Conservation (phyloP, 2,113 vertebrate species). For the Donacobius atricapilla region DNA sequence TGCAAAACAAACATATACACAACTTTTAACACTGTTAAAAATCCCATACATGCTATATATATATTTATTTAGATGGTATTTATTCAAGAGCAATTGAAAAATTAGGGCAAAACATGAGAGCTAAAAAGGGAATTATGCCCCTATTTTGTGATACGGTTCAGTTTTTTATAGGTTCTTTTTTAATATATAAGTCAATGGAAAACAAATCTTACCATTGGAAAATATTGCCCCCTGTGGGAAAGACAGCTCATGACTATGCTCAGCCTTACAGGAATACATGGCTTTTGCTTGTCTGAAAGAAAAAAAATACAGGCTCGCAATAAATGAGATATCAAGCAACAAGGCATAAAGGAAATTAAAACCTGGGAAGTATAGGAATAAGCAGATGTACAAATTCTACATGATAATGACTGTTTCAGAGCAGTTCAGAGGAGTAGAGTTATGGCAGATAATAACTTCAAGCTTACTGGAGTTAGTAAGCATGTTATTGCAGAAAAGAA, state of each 20-base stretch:
- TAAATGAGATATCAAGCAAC: not conserved
- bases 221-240: slow-evolving; percentile 96
- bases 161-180: not conserved
- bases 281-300: slow-evolving; percentile 89
- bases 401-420: not conserved
- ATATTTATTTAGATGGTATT: not conserved
- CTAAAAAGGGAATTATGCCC: not conserved
- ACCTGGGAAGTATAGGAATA: not conserved
- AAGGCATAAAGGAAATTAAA: not conserved
- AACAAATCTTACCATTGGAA: slow-evolving; percentile 83
- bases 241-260: slow-evolving; percentile 95
- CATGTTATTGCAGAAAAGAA: not conserved
- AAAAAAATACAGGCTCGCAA: not conserved
- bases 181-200: not conserved
- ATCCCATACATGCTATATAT: not conserved
- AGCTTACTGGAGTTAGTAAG: not conserved
- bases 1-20: slow-evolving; percentile 29
- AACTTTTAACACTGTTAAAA: not conserved
- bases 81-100: not conserved
- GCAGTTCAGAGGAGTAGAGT: not conserved
- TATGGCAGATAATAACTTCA: not conserved
- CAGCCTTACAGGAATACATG: slow-evolving; percentile 95
- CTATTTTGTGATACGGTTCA: not conserved
- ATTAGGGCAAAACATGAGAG: not conserved
- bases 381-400: not conserved